phyloP scores from a whole-genome alignment of 2,797 vertebrate species.

The Enteromius radiatus region DNA sequence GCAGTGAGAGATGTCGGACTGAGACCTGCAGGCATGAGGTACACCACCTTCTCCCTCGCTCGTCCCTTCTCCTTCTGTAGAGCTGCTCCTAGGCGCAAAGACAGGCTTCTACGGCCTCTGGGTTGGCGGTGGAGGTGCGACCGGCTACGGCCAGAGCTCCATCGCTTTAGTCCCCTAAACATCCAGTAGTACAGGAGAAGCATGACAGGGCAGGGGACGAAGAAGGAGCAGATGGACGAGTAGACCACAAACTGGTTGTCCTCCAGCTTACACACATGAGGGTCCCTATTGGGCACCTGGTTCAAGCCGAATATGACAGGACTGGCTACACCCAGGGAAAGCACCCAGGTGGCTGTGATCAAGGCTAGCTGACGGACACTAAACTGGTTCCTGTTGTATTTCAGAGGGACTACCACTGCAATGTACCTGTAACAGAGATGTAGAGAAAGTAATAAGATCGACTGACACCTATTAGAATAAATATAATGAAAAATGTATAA shows the following conservation, averaged over 20 bases:
- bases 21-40: constrained; percentile 56
- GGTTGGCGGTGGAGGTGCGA: constrained; percentile 52
- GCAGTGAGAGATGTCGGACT: constrained; percentile 65
- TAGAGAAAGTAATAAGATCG: neutral
- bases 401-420: constrained; percentile 77
- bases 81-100: constrained; percentile 63
- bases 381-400: constrained; percentile 82
- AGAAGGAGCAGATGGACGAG: constrained; percentile 81
- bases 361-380: constrained; percentile 76
- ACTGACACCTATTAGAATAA: neutral
- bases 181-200: constrained; percentile 80
- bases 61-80: constrained; percentile 59
- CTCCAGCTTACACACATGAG: constrained; percentile 75
- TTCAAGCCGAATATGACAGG: constrained; percentile 80
- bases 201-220: constrained; percentile 80
- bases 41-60: constrained; percentile 60
- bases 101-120: constrained; percentile 58
- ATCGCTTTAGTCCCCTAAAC: constrained; percentile 74
- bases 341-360: constrained; percentile 77
- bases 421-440: constrained; percentile 71
- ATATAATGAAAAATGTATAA: neutral
- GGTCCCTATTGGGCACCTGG: constrained; percentile 72
- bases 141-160: constrained; percentile 71
- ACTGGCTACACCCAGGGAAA: constrained; percentile 77
- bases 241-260: constrained; percentile 78